Evolutionary conservation across 2,113 vertebrate species (phyloP).

Genomic region (Rattus rattus): DNA sequence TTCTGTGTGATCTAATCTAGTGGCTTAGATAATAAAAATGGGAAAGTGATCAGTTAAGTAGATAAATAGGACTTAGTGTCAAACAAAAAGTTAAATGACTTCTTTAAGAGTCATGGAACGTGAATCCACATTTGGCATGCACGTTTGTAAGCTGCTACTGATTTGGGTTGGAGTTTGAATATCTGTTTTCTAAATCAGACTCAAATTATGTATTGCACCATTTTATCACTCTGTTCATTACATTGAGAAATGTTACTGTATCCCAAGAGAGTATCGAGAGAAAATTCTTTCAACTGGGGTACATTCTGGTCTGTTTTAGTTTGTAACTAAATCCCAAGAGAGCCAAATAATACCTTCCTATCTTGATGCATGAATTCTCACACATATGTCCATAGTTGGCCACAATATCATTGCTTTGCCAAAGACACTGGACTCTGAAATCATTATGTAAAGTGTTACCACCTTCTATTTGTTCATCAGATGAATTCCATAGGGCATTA

Average conservation of each 20-base stretch:
- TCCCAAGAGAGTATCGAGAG: constrained; percentile 31
- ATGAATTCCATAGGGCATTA: background rate
- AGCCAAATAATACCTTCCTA: background rate
- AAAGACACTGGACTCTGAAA: background rate
- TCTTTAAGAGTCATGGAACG: constrained; percentile 43
- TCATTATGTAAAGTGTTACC: background rate
- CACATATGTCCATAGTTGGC: background rate
- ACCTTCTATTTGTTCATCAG: background rate
- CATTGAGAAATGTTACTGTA: constrained; percentile 50
- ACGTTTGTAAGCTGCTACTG: constrained; percentile 61
- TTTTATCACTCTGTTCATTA: constrained; percentile 66
- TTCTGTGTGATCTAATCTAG: background rate
- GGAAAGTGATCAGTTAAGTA: constrained; percentile 32
- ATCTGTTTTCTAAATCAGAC: constrained; percentile 49
- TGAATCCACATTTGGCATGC: constrained; percentile 43
- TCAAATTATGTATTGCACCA: constrained; percentile 59
- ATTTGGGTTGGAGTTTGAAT: constrained; percentile 59
- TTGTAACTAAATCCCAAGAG: constrained; percentile 46
- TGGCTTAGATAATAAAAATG: constrained; percentile 17
- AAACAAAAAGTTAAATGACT: constrained; percentile 51
- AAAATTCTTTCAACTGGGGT: constrained; percentile 38
- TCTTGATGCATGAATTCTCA: background rate
- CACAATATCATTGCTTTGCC: background rate
- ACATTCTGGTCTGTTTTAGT: constrained; percentile 46
- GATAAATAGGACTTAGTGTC: background rate